Base-by-base conservation (phyloP, 2,797 vertebrate species). In the Potorous gilbertii region DNA sequence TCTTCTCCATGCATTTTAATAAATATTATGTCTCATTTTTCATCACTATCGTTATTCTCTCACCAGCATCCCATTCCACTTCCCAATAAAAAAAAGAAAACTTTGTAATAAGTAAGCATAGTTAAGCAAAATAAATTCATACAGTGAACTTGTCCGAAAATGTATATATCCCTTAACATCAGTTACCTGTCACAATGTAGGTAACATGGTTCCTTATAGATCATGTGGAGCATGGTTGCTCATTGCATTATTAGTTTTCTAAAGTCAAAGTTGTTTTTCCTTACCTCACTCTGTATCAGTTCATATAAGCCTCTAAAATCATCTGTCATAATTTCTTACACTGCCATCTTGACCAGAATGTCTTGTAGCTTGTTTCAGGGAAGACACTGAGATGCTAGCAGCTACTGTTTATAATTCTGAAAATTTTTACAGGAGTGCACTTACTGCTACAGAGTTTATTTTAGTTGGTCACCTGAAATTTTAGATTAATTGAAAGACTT, bases 381-480 rank as follows among this genome's bases (percentile, higher is more conserved):
- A 87, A 87, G 74, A 46, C 9, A 50, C 40, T 87, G 74, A 87
- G 40, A 87, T 87, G 24, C 24, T 87, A 50, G 74, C 40, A 46
- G 18, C 66, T 81, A 46, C 66, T 40, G n/a, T 40, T 46, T 40
- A 24, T 46, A 81, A 81, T 74, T 74, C n/a, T 74, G n/a, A 74
- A 74, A n/a, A 81, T 27, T 81, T 93, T 95, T 96, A 89, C 74
- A 91, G 55, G 95, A 95, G 89, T 46, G 52, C 46, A 87, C 89
- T 93, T 93, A 95, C 81, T 94, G 59, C 59, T 96, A 89, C 91
- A 94, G 27, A 92, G 92, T 96, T 96, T 96, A 62, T 92, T 97
- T 97, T 90, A 95, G 31, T 95, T 93, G 93, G 90, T 91, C 92
- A 93, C 66, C 81, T 92, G 54, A 95, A 93, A 93, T 94, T 55